These are phyloP conservation scores for Artemia franciscana DNA, from an alignment of 1,140 invertebrate genomes.

Conservation along the genomic window DNA sequence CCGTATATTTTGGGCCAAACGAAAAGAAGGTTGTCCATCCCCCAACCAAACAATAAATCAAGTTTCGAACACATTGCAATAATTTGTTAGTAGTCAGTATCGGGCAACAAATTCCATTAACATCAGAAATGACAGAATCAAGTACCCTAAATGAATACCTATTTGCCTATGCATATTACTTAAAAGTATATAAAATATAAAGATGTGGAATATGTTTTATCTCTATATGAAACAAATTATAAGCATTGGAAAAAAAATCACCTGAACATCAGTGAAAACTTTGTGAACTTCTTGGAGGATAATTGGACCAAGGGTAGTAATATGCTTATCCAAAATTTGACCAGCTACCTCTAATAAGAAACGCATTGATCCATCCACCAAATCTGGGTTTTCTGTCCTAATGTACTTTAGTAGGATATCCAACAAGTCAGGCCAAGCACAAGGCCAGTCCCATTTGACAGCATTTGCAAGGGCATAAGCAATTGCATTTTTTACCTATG, in stretches of 20 bases:
- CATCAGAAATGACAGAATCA: no score
- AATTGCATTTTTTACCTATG: slow-evolving; percentile 33
- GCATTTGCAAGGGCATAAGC: slow-evolving; percentile 50
- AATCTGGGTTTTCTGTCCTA: slow-evolving; percentile 24
- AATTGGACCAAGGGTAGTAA: slow-evolving; percentile 39
- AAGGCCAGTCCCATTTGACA: slow-evolving; percentile 53
- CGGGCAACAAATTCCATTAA: no score
- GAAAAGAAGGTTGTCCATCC: no score
- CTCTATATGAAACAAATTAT: no score
- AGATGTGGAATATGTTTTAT: no score
- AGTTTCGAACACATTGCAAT: no score
- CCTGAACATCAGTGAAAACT: slow-evolving; percentile 38
- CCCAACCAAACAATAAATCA: no score
- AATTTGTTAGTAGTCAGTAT: no score
- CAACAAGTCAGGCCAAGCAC: slow-evolving; percentile 46
- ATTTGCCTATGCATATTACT: no score
- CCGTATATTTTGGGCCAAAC: no score
- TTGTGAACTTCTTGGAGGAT: slow-evolving; percentile 50
- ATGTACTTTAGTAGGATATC: slow-evolving; percentile 39
- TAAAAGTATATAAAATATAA: no score
- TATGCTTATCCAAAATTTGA: slow-evolving; percentile 40
- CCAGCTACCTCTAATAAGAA: slow-evolving; percentile 45
- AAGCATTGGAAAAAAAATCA: slow-evolving; percentile 21
- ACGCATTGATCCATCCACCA: slow-evolving; percentile 48
- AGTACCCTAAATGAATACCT: no score